A percentile compares a stretch with the other conserved stretches of the same genome.
Conservation (phyloP, 2,113 vertebrate genomes). For the Gymnorhina tibicen region DNA sequence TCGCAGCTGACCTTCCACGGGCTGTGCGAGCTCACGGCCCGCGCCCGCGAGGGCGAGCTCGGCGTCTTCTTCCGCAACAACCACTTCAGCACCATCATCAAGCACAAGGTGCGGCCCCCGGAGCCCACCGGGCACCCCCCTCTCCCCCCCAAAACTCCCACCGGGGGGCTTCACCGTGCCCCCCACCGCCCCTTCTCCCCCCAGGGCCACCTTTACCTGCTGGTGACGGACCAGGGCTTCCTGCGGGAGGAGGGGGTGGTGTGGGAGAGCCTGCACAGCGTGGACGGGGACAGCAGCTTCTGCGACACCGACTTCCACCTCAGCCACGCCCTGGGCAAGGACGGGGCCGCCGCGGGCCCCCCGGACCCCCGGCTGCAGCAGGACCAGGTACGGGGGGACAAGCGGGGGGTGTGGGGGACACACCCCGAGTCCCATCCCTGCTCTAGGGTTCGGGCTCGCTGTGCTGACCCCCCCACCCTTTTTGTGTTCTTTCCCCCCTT, state of each 20-base stretch:
- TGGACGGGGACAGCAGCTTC: slow-evolving; percentile 93
- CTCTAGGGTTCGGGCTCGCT: rapidly evolving
- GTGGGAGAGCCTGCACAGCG: slow-evolving; percentile 92
- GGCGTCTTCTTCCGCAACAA: slow-evolving; percentile 97
- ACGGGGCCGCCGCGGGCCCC: neutral
- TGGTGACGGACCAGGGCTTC: slow-evolving; percentile 94
- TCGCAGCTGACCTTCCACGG: slow-evolving; percentile 92
- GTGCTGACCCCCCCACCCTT: neutral
- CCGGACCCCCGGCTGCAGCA: slow-evolving; percentile 63
- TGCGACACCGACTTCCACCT: slow-evolving; percentile 86
- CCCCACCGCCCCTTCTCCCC: too few species aligned
- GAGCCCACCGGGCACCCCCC: rapidly evolving
- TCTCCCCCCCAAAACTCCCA: rapidly evolving
- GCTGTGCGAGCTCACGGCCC: slow-evolving; percentile 84
- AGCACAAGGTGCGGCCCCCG: slow-evolving; percentile 79
- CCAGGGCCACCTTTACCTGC: slow-evolving; percentile 90
- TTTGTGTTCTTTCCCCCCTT: rapidly evolving
- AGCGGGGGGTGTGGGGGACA: rapidly evolving
- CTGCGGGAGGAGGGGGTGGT: slow-evolving; percentile 85
- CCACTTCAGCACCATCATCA: slow-evolving; percentile 94
- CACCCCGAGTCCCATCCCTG: rapidly evolving
- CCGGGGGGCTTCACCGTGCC: rapidly evolving
- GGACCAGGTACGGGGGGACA: slow-evolving; percentile 58
- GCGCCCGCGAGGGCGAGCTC: slow-evolving; percentile 83
- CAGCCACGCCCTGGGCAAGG: slow-evolving; percentile 76